These are phyloP conservation scores for Nasonia giraulti DNA, from an alignment of 1,140 invertebrate genomes.

Conservation along the genomic window DNA sequence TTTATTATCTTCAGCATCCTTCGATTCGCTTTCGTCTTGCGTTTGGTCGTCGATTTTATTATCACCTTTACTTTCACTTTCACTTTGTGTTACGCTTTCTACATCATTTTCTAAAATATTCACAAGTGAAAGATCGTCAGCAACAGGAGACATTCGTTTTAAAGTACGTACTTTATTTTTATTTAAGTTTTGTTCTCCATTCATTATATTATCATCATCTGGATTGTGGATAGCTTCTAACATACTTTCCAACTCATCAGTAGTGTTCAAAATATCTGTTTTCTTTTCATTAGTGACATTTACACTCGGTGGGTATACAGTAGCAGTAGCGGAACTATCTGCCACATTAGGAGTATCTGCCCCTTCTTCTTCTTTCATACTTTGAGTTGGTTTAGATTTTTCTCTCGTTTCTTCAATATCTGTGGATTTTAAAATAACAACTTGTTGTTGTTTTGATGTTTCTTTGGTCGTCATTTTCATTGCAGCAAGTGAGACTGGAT, in stretches of 20 bases:
- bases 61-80: slow-evolving; percentile 34
- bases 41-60: slow-evolving; percentile 51
- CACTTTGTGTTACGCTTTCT: slow-evolving; percentile 56
- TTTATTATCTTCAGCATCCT: slow-evolving; percentile 1
- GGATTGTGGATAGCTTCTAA: slow-evolving; percentile 73
- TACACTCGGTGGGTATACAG: not conserved
- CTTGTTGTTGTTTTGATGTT: slow-evolving; percentile 58
- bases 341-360: slow-evolving; percentile 50
- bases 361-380: slow-evolving; percentile 37
- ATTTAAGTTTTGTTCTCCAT: slow-evolving; percentile 60
- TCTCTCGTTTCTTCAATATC: slow-evolving; percentile 29
- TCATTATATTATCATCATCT: slow-evolving; percentile 65
- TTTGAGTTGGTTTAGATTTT: slow-evolving; percentile 36
- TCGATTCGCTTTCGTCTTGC: not conserved
- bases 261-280: slow-evolving; percentile 66
- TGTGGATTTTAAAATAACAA: slow-evolving; percentile 22
- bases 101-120: slow-evolving; percentile 72
- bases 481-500: slow-evolving; percentile 63
- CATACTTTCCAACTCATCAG: slow-evolving; percentile 72
- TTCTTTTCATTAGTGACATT: slow-evolving; percentile 54
- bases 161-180: slow-evolving; percentile 53
- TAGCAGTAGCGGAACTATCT: not conserved
- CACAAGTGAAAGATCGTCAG: slow-evolving; percentile 70
- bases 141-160: slow-evolving; percentile 69
- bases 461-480: slow-evolving; percentile 67